These are phyloP conservation scores for Isichthys henryi DNA, from an alignment of 2,113 vertebrate species.

Conservation along the genomic window DNA sequence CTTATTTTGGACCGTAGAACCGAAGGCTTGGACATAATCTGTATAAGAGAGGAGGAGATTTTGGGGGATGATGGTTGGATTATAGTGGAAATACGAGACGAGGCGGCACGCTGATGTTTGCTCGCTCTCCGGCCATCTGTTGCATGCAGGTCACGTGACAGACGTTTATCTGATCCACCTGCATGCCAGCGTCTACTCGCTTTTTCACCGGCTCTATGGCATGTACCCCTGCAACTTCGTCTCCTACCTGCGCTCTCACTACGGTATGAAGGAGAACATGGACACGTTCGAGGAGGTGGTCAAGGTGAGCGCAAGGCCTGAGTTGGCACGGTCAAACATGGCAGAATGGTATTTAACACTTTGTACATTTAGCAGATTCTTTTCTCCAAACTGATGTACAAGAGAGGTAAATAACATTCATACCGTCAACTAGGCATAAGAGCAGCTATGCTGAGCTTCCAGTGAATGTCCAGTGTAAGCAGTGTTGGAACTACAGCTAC, in stretches of 20 bases:
- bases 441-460: background rate
- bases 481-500: background rate
- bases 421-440: background rate
- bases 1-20: background rate
- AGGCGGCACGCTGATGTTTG: background rate
- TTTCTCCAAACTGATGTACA: background rate
- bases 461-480: background rate
- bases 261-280: constrained; percentile 97
- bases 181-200: constrained; percentile 85
- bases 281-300: constrained; percentile 91
- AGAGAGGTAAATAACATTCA: background rate
- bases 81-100: background rate
- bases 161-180: constrained; percentile 82
- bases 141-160: constrained; percentile 66
- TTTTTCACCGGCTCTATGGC: constrained; percentile 95
- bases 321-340: background rate
- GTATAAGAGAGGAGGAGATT: background rate
- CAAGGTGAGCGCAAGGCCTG: constrained; percentile 60
- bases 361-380: background rate
- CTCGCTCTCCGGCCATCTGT: background rate
- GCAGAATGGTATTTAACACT: too few species aligned
- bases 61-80: background rate
- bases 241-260: constrained; percentile 92
- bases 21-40: background rate
- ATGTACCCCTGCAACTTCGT: constrained; percentile 98